Conservation (phyloP, 1,140 invertebrate genomes). For the Lepidurus packardi region DNA sequence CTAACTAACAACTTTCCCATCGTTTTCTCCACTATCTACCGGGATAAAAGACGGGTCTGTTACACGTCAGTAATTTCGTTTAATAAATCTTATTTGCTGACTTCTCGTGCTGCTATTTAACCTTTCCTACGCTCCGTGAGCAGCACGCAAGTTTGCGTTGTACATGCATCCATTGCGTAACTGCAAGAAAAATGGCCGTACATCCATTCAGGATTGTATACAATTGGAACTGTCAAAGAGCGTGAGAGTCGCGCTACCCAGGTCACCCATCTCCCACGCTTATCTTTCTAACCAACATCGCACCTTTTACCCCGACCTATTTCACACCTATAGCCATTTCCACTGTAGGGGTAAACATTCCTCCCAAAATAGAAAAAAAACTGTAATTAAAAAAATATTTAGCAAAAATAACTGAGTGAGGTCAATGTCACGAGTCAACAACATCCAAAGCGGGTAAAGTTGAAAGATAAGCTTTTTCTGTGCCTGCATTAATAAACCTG, state of each 20-base stretch:
- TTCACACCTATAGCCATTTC: too few species aligned
- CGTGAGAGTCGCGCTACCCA: slow-evolving; percentile 1
- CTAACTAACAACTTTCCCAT: too few species aligned
- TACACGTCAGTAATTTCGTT: too few species aligned
- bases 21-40: too few species aligned
- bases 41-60: too few species aligned
- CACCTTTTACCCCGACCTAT: too few species aligned
- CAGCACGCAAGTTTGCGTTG: too few species aligned
- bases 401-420: neutral
- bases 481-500: slow-evolving; percentile 10
- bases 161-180: too few species aligned
- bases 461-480: neutral
- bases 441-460: neutral
- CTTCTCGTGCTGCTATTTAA: too few species aligned
- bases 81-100: too few species aligned
- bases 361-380: neutral
- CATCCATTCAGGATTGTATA: neutral
- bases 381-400: neutral
- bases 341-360: too few species aligned
- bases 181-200: neutral
- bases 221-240: neutral
- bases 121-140: too few species aligned
- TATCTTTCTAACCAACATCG: neutral
- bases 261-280: slow-evolving; percentile 4
- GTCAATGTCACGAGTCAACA: neutral